Conservation (phyloP, 1,140 invertebrate species). For the Aphaenogaster ashmeadi region DNA sequence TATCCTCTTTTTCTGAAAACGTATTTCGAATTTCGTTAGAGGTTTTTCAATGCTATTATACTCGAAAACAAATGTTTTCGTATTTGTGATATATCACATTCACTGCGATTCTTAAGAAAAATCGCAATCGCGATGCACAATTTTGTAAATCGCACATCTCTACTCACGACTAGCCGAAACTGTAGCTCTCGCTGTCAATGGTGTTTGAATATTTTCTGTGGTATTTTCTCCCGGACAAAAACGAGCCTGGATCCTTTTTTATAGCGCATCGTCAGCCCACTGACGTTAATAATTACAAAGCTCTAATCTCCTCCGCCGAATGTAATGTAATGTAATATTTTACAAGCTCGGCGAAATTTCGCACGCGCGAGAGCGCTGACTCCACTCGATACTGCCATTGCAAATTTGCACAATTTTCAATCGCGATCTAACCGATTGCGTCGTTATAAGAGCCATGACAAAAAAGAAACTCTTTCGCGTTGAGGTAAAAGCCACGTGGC, state of each 20-base stretch:
- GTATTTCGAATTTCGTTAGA: too few species aligned
- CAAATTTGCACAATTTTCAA: conserved; percentile 64
- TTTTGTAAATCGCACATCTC: too few species aligned
- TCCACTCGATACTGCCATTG: conserved; percentile 69
- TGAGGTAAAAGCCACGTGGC: conserved; percentile 7
- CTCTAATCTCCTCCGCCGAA: conserved; percentile 27
- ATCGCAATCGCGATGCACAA: too few species aligned
- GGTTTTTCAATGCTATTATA: too few species aligned
- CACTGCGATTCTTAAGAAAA: too few species aligned
- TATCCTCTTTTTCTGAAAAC: too few species aligned
- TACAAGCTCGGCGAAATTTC: conserved; percentile 18
- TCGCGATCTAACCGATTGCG: neutral
- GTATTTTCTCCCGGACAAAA: conserved; percentile 26
- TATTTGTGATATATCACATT: too few species aligned
- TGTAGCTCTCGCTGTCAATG: conserved; percentile 16
- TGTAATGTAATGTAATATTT: conserved; percentile 10
- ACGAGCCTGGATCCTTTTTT: conserved; percentile 19
- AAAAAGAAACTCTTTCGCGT: conserved; percentile 39
- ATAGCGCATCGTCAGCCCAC: conserved; percentile 19
- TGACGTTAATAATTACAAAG: conserved; percentile 45
- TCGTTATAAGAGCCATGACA: conserved; percentile 32
- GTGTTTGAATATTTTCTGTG: conserved; percentile 39
- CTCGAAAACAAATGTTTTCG: too few species aligned
- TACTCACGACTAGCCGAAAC: conserved; percentile 24
- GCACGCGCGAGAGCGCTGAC: conserved; percentile 40